Evolutionary conservation across 2,113 vertebrate species (phyloP).

Genomic region (Motacilla alba): DNA sequence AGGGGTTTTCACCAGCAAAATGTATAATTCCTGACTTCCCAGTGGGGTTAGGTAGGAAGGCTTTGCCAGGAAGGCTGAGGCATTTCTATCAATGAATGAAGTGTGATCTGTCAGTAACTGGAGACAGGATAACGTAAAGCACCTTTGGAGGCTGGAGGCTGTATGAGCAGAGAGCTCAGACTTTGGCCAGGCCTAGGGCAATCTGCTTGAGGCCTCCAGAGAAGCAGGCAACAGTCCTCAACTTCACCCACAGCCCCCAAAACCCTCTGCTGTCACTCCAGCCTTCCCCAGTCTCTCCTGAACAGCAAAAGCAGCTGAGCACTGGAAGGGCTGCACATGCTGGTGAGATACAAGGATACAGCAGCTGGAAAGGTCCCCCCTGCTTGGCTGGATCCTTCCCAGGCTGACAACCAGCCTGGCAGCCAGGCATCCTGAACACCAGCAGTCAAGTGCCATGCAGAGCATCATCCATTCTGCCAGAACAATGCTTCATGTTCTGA

Average conservation of each 20-base stretch:
- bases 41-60: background rate
- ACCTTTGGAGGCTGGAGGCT: background rate
- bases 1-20: background rate
- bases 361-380: background rate
- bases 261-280: background rate
- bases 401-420: background rate
- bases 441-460: fast-evolving
- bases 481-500: background rate
- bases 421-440: background rate
- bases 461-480: background rate
- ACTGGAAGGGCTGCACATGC: fast-evolving
- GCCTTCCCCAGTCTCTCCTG: background rate
- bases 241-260: background rate
- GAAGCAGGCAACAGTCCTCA: background rate
- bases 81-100: background rate
- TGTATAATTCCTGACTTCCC: background rate
- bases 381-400: background rate
- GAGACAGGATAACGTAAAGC: background rate
- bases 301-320: background rate
- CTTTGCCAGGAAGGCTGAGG: background rate
- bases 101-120: background rate
- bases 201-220: background rate
- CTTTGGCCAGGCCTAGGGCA: background rate
- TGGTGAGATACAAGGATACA: too few species aligned
- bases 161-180: background rate